These are phyloP conservation scores for Holothuria scabra DNA, from an alignment of 53 echinoderm and acorn worm genomes.

Conservation along the genomic window DNA sequence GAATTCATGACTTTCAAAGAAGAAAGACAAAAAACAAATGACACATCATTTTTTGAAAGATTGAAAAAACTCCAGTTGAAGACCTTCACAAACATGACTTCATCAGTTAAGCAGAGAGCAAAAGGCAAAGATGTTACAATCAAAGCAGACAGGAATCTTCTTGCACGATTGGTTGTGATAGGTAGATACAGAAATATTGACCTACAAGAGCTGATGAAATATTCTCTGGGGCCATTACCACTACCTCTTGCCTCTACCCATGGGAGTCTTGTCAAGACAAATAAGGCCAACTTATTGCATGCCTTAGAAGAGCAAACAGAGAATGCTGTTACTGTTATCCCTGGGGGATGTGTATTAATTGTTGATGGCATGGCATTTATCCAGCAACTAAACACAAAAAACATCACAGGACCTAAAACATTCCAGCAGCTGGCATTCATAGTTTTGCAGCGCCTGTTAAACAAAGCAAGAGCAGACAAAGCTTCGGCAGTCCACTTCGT, in stretches of 20 bases:
- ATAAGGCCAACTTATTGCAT: constrained; percentile 58
- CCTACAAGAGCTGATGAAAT: constrained; percentile 43
- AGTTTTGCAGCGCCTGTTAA: constrained; percentile 35
- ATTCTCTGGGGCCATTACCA: constrained; percentile 60
- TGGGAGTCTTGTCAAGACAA: constrained; percentile 51
- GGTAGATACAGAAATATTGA: constrained; percentile 40
- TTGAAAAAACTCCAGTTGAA: constrained; percentile 56
- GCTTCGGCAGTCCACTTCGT: constrained; percentile 57
- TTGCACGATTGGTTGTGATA: constrained; percentile 51
- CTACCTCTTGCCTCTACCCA: constrained; percentile 35
- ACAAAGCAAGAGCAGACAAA: constrained; percentile 1
- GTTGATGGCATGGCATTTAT: constrained; percentile 73
- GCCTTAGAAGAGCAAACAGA: constrained; percentile 47
- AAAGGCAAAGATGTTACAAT: constrained; percentile 57
- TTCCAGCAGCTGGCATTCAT: constrained; percentile 45
- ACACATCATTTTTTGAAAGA: constrained; percentile 44
- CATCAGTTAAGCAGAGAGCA: constrained; percentile 22
- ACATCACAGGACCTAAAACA: constrained; percentile 35
- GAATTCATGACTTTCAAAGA: constrained; percentile 38
- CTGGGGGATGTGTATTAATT: constrained; percentile 36
- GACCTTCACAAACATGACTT: constrained; percentile 49
- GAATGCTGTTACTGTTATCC: constrained; percentile 19
- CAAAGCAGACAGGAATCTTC: constrained; percentile 56
- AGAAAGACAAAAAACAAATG: constrained; percentile 47
- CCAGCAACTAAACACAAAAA: constrained; percentile 48